Percentiles rank a stretch among this genome's conserved stretches.
These are phyloP conservation scores for Chaunax sp. DNA, from an alignment of 2,797 vertebrate genomes.

Conservation along the genomic window DNA sequence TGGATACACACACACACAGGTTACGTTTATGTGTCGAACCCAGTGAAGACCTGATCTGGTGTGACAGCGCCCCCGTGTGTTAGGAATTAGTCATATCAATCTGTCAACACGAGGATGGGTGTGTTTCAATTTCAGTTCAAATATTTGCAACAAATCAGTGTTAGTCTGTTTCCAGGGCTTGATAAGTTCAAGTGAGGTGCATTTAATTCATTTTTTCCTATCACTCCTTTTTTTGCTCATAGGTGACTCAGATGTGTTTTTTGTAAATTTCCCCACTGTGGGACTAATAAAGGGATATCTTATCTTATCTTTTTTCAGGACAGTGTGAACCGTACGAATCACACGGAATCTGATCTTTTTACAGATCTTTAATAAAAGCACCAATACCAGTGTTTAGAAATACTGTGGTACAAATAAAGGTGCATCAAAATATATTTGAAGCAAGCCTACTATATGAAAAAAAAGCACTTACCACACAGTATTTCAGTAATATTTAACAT, in stretches of 20 bases:
- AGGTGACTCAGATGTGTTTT: not conserved
- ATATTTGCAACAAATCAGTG: constrained; percentile 14
- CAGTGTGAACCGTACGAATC: too few species aligned
- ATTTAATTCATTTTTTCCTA: too few species aligned
- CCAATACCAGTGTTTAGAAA: too few species aligned
- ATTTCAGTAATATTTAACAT: too few species aligned
- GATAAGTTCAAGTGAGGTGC: too few species aligned
- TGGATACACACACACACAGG: constrained; percentile 45
- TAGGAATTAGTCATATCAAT: constrained; percentile 68
- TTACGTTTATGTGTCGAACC: constrained; percentile 62
- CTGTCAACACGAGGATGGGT: constrained; percentile 76
- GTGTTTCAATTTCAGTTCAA: constrained; percentile 59
- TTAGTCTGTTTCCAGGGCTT: not conserved
- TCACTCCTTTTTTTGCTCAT: too few species aligned
- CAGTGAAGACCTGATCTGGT: constrained; percentile 26
- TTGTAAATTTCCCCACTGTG: too few species aligned
- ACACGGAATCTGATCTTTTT: too few species aligned
- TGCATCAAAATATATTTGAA: too few species aligned
- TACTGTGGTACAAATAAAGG: not conserved
- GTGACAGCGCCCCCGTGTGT: constrained; percentile 66
- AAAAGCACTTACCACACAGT: too few species aligned
- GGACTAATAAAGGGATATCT: too few species aligned
- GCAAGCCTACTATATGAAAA: not conserved
- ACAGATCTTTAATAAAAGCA: too few species aligned
- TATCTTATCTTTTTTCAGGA: not conserved